Evolutionary conservation across 92 coral and sea anemone species (phyloP).

Genomic region (Zoanthus sociatus): DNA sequence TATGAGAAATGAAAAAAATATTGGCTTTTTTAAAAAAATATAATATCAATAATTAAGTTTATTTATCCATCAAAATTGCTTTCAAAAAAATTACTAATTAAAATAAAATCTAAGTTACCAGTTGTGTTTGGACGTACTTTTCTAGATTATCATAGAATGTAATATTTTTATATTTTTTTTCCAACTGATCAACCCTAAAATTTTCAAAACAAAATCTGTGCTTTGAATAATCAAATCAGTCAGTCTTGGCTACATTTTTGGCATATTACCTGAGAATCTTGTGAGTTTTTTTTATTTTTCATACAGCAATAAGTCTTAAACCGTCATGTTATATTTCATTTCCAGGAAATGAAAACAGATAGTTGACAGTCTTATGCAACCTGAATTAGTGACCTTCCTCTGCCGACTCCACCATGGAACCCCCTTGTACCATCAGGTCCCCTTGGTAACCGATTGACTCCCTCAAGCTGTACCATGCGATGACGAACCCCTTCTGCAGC

Average conservation of each 20-base stretch:
- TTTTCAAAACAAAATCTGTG: no score
- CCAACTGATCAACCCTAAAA: no score
- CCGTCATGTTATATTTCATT: background rate
- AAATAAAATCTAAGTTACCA: no score
- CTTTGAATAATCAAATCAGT: background rate
- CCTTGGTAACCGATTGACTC: conserved; percentile 88
- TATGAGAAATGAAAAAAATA: no score
- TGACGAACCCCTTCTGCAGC: conserved; percentile 83
- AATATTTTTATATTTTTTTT: no score
- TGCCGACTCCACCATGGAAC: conserved; percentile 77
- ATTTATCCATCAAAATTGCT: no score
- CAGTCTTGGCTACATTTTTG: background rate
- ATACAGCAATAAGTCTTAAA: background rate
- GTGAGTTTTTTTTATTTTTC: background rate
- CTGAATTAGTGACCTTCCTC: conserved; percentile 87
- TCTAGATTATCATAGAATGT: no score
- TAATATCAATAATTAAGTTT: no score
- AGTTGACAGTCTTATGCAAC: conserved; percentile 68
- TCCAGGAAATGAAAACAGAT: background rate
- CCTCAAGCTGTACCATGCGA: conserved; percentile 91
- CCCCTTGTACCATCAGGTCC: conserved; percentile 99
- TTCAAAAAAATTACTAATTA: no score
- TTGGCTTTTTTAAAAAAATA: no score
- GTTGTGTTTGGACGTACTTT: no score
- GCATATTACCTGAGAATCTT: background rate